Evolutionary conservation across 2,797 vertebrate genomes (phyloP), one percentile per base, ranked within the genome.

Genomic region (Enteromius fasciolatus): DNA sequence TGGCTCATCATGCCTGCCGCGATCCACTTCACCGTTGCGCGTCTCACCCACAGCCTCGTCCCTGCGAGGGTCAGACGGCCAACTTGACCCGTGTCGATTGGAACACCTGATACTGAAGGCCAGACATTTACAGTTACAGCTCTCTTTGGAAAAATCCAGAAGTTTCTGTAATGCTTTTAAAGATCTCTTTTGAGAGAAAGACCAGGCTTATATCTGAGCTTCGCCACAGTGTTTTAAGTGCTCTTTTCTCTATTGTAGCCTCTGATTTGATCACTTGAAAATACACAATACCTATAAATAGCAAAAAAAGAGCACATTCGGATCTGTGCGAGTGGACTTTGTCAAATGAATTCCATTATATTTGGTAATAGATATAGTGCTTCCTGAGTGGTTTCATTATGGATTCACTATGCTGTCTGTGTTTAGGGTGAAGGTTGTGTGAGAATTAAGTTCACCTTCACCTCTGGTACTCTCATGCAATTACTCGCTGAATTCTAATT

Each of bases 401-500:
- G 91, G 90, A 90, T 92, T 89, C 89, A 82, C 85, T 74, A 78
- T 90, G 86, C 88, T 91, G 92, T 91, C 92, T 92, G 90, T 92
- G 88, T 92, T 83, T 89, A 86, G 89, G 90, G 91, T 90, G 90
- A 93, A 90, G 88, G 89, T 91, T 92, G 87, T 91, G 86, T 85
- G 89, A 90, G 93, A 93, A 93, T 94, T 93, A 94, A 91, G 88
- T 88, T 95, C 93, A 95, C 95, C 93, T 95, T 95, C 92, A 95
- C 93, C 94, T 94, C 91, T 90, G 92, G 90, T 92, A 90, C 87
- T 85, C 91, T 87, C 89, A 92, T 90, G 91, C 93, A 92, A 94
- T 94, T 94, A 94, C 90, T 91, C 91, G 90, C 92, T 90, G 92
- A 94, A 93, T 94, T 94, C 92, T 95, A 95, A 95, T 95, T 95